Evolutionary conservation across 2,113 vertebrate species (phyloP).

Genomic region (Furnarius figulus): DNA sequence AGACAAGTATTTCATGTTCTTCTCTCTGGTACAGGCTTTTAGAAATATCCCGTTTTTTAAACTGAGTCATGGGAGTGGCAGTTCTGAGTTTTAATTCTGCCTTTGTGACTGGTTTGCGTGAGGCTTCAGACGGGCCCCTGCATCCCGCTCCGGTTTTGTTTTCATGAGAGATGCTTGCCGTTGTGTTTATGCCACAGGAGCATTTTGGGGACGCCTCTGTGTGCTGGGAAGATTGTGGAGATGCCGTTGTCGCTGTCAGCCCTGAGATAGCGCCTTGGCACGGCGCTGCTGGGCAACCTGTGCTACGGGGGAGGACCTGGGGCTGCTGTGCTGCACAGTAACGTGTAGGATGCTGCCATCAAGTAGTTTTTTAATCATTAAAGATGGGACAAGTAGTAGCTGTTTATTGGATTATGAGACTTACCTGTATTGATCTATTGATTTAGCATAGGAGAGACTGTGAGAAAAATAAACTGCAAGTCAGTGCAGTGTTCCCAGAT

Average conservation of each 20-base stretch:
- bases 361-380: background rate
- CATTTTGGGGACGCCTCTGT: background rate
- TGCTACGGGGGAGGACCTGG: background rate
- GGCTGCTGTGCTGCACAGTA: background rate
- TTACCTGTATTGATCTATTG: background rate
- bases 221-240: fast-evolving
- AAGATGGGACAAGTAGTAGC: background rate
- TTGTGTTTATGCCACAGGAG: background rate
- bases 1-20: conserved; percentile 3
- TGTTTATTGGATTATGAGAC: background rate
- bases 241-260: background rate
- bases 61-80: background rate
- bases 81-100: background rate
- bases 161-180: background rate
- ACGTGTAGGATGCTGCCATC: fast-evolving
- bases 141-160: background rate
- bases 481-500: background rate
- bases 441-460: background rate
- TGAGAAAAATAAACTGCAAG: conserved; percentile 41
- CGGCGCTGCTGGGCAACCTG: background rate
- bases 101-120: background rate
- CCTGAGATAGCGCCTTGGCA: background rate
- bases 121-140: background rate
- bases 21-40: background rate
- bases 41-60: background rate